Evolutionary conservation across 2,888 invertebrate genomes (phyloP).

Genomic region (Agriopis marginaria): DNA sequence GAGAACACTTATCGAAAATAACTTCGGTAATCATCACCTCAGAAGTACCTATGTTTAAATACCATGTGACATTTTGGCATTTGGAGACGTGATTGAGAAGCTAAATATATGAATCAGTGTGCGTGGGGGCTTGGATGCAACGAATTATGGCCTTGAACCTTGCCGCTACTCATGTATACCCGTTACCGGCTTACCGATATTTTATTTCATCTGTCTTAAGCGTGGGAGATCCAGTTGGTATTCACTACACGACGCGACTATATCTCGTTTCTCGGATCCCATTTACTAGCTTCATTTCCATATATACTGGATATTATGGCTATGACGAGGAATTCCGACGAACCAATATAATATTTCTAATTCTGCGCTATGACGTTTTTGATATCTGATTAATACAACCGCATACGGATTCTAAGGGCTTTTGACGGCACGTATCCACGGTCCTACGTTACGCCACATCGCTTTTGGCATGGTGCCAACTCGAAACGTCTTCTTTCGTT

Average conservation of each 20-base stretch:
- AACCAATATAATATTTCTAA: constrained; percentile 26
- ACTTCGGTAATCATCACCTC: constrained; percentile 8
- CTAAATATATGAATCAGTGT: constrained; percentile 70
- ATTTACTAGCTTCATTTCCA: constrained; percentile 33
- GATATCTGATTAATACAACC: constrained; percentile 21
- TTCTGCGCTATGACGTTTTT: constrained; percentile 29
- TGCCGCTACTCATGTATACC: constrained; percentile 54
- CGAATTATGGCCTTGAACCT: constrained; percentile 75
- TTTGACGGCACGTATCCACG: constrained; percentile 49
- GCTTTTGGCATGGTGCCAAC: constrained; percentile 65
- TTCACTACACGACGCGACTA: constrained; percentile 39
- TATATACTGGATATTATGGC: constrained; percentile 37
- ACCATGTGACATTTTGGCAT: constrained; percentile 62
- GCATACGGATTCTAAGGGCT: constrained; percentile 50
- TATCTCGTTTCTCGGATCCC: constrained; percentile 40
- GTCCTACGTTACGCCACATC: constrained; percentile 61
- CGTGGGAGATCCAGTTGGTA: constrained; percentile 60
- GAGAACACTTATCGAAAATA: not conserved
- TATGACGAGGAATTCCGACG: constrained; percentile 17
- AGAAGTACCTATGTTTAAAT: constrained; percentile 24
- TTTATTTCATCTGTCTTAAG: constrained; percentile 48
- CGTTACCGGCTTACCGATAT: constrained; percentile 54
- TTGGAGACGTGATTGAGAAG: constrained; percentile 64
- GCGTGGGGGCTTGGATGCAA: constrained; percentile 79
- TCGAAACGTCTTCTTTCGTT: constrained; percentile 52